Conservation (phyloP, 2,797 vertebrate species). For the Aulostomus chinensis region DNA sequence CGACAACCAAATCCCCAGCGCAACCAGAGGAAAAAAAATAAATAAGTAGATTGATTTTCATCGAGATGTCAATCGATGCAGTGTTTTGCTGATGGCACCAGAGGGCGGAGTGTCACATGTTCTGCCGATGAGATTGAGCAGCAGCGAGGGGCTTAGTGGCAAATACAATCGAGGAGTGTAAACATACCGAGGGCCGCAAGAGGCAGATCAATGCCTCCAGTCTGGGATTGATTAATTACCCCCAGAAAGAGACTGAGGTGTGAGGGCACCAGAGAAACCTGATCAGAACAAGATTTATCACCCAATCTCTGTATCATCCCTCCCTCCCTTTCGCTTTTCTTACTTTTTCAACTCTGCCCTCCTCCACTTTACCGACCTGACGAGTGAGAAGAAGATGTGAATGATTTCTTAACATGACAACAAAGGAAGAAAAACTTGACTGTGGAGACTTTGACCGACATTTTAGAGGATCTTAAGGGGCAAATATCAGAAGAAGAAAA, state of each 20-base stretch:
- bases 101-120: constrained; percentile 75
- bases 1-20: constrained; percentile 59
- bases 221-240: constrained; percentile 83
- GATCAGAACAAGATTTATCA: constrained; percentile 82
- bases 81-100: constrained; percentile 66
- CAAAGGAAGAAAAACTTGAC: no score
- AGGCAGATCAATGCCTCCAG: constrained; percentile 76
- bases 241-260: constrained; percentile 76
- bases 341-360: constrained; percentile 33
- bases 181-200: constrained; percentile 70
- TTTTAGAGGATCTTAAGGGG: no score
- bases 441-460: no score
- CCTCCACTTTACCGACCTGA: constrained; percentile 31
- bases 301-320: constrained; percentile 69
- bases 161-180: constrained; percentile 82
- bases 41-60: constrained; percentile 78
- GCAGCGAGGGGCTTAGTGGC: constrained; percentile 77
- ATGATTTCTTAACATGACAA: constrained; percentile 6
- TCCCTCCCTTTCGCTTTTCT: constrained; percentile 49
- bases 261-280: constrained; percentile 75
- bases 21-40: constrained; percentile 34
- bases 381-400: constrained; percentile 37
- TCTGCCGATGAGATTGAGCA: constrained; percentile 77
- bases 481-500: neutral
- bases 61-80: constrained; percentile 76